Percentiles rank a stretch among this genome's conserved stretches.
Conservation (phyloP, 92 coral and sea anemone species). For the Ricordea florida region DNA sequence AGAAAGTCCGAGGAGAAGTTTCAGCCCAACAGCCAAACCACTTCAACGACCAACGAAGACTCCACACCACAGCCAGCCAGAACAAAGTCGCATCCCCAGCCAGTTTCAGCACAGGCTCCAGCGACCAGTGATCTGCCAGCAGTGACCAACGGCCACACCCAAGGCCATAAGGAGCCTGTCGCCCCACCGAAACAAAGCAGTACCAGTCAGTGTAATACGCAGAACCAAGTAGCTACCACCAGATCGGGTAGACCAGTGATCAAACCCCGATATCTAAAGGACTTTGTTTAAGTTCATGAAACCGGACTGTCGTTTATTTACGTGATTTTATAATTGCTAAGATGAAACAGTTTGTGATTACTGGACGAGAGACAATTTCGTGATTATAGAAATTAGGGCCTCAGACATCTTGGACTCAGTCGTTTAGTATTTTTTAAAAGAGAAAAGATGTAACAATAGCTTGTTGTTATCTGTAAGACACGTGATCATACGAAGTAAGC, state of each 20-base stretch:
- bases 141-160: too few relatives aligned
- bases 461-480: too few relatives aligned
- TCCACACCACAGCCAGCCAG: not conserved
- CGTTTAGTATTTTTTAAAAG: too few relatives aligned
- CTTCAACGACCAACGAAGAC: not conserved
- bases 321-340: too few relatives aligned
- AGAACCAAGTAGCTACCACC: not conserved
- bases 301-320: too few relatives aligned
- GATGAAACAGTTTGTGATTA: too few relatives aligned
- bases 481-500: too few relatives aligned
- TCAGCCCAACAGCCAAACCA: not conserved
- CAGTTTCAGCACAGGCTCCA: not conserved
- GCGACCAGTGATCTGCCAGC: not conserved
- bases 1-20: not conserved
- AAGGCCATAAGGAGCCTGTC: not conserved
- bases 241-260: conserved; percentile 25
- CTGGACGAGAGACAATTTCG: too few relatives aligned
- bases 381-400: too few relatives aligned
- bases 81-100: too few relatives aligned
- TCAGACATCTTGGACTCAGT: too few relatives aligned
- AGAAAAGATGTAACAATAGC: too few relatives aligned
- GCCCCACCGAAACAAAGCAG: not conserved
- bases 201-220: not conserved
- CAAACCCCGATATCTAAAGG: conserved; percentile 7
- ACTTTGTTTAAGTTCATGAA: conserved; percentile 11